Base-by-base conservation (phyloP, 2,113 vertebrate species). In the Grammomys dolichurus region DNA sequence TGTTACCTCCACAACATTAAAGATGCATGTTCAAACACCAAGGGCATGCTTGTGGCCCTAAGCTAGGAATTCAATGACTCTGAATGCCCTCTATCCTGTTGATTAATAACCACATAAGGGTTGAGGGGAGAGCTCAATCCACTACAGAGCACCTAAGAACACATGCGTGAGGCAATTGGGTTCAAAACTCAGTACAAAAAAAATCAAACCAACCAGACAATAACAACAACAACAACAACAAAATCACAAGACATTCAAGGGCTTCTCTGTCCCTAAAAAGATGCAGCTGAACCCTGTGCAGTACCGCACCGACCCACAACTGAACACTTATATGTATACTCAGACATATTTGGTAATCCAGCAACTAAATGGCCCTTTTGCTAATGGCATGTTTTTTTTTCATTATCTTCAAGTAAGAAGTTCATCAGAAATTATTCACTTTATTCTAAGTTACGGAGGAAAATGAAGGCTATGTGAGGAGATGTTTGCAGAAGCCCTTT, bases 351-450 rank as follows among this genome's bases (percentile, higher is more conserved):
- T 43, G 92, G 91, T 96, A 98, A 97, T 95, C 85, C 12, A 87
- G 84, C 78, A 73, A 81, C 60, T 94, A 90, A 95, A 97, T 93
- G 90, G 46, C 93, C 93, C 91, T 97, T 97, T 96, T 92, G 94
- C 87, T 97, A 90, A 97, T 85, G 69, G 78, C 46, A 96, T 96
- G 26, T 67, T 67, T 67, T 60, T 98, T 80, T 95, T 96, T 98
- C 96, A 98, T 91, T 98, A 96, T 81, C 91, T 93, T 98, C 89
- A 82, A 40, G 87, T 80, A 89, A 92, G 96, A 96, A 96, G 91
- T 95, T 98, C 95, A 80, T 95, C 58, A 54, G 97, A 98, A 98
- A 96, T 95, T 95, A 97, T 96, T 98, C 95, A 69, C 87, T 97
- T 98, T 98, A 92, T 97, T 94, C 86, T 77, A 63, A 96, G 40